Conservation (phyloP, 1,140 invertebrate genomes). For the Lerema accius region DNA sequence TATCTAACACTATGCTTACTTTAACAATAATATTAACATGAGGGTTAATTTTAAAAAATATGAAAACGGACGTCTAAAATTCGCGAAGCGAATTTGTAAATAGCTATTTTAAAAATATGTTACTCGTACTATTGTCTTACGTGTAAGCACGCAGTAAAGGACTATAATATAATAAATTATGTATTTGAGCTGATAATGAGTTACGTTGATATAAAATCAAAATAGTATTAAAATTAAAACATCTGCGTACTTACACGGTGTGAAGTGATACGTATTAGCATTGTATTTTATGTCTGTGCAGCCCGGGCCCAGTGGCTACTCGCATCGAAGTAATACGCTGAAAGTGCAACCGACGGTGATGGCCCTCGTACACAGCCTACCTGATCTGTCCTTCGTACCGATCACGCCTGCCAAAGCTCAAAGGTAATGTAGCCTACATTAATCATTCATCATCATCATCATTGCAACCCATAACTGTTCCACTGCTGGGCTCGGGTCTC, state of each 20-base stretch:
- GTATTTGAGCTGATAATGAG: background rate
- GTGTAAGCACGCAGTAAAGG: background rate
- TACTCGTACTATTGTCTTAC: too few relatives aligned
- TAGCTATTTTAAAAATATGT: too few relatives aligned
- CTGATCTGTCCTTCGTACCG: slow-evolving; percentile 65
- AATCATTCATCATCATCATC: too few relatives aligned
- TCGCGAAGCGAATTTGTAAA: background rate
- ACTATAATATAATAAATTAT: background rate
- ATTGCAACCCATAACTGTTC: too few relatives aligned
- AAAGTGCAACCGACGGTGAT: slow-evolving; percentile 86
- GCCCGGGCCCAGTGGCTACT: slow-evolving; percentile 22
- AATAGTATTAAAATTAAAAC: background rate
- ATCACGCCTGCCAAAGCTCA: slow-evolving; percentile 38
- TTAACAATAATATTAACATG: too few relatives aligned
- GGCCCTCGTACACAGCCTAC: slow-evolving; percentile 74
- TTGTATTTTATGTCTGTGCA: slow-evolving; percentile 5
- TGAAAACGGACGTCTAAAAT: background rate
- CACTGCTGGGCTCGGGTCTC: too few relatives aligned
- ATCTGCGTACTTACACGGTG: background rate
- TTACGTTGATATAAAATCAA: slow-evolving; percentile 3
- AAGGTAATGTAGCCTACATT: too few relatives aligned
- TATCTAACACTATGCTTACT: too few relatives aligned
- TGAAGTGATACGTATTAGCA: background rate
- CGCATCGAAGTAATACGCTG: slow-evolving; percentile 84
- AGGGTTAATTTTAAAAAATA: too few relatives aligned